A percentile compares a stretch with the other conserved stretches of the same genome.
phyloP scores from a whole-genome alignment of 2,113 vertebrate genomes.

The Trachemys scripta region DNA sequence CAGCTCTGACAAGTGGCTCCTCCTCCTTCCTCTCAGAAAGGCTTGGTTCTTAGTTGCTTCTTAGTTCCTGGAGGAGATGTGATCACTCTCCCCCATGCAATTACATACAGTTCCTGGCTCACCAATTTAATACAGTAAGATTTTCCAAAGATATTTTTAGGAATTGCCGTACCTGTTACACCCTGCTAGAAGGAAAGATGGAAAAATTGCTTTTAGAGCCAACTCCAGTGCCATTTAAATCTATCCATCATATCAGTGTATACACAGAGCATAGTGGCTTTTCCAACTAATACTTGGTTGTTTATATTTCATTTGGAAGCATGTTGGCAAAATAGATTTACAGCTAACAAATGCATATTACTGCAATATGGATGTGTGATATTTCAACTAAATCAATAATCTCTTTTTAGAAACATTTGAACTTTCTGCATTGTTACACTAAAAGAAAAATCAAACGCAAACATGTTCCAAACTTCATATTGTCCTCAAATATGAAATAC shows the following conservation, averaged over 20 bases:
- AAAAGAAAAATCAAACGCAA: background rate
- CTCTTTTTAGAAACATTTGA: background rate
- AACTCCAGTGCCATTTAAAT: rapidly evolving
- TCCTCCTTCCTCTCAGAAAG: background rate
- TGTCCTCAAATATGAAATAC: background rate
- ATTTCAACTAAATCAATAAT: background rate
- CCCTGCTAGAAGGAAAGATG: background rate
- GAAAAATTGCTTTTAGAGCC: background rate
- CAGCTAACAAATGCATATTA: background rate
- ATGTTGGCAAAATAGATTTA: background rate
- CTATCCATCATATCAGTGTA: background rate
- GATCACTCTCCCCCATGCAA: too few relatives aligned
- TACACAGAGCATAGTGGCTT: background rate
- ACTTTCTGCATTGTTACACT: background rate
- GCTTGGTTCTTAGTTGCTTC: background rate
- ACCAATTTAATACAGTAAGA: background rate
- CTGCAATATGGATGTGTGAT: background rate
- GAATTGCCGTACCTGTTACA: rapidly evolving
- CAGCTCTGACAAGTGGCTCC: background rate
- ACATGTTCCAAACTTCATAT: background rate
- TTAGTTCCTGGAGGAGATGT: background rate
- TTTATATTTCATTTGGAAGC: background rate
- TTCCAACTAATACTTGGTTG: background rate
- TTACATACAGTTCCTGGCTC: too few relatives aligned
- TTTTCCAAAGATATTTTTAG: background rate